Evolutionary conservation across 2,113 vertebrate genomes (phyloP), one percentile per base, ranked within the genome.

Genomic region (Cichladusa arquata): DNA sequence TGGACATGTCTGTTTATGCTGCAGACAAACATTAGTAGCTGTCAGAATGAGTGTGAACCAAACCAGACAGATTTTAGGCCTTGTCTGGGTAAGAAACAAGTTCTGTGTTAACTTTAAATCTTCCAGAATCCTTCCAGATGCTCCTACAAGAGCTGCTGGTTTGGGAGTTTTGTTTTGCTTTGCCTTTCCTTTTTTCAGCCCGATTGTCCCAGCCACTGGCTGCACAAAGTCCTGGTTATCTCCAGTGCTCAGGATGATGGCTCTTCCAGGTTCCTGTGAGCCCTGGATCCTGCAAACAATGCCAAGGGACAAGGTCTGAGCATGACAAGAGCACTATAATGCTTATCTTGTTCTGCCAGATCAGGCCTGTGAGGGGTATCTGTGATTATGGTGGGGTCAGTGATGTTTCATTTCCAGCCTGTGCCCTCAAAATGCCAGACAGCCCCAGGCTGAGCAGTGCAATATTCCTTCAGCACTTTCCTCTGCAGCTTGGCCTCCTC

Each of bases 341-440:
- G 82, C 88, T 94, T 92, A 93, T 88, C 95, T 94, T 74, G 47
- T 51, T 33, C 82, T 47, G 33, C 82, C 95, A 94, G 88, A 92
- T 83, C 76, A 66, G 71, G 26, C n/a, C 92, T 74, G 82, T 20
- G 19, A 0, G 0, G 64, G 69, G 38, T 77, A 58, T 74, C 92
- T 73, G 67, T 48, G 71, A 56, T 82, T 85, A 29, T 12, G 42
- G 64, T 47, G 38, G 76, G 95, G 92, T 86, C 73, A 77, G 38
- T 16, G 80, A 78, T 81, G 65, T 86, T 90, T 95, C 67, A 60
- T 90, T 93, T 90, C 76, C 56, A 51, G 34, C 62, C 88, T 62
- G 62, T 93, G 91, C 78, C 90, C 94, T 95, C 85, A 58, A 90
- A 95, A 95, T 40, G 67, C 93, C 94, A 94, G 92, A 93, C 85